Conservation (phyloP, 2,888 invertebrate genomes). For the Philonicus albiceps region DNA sequence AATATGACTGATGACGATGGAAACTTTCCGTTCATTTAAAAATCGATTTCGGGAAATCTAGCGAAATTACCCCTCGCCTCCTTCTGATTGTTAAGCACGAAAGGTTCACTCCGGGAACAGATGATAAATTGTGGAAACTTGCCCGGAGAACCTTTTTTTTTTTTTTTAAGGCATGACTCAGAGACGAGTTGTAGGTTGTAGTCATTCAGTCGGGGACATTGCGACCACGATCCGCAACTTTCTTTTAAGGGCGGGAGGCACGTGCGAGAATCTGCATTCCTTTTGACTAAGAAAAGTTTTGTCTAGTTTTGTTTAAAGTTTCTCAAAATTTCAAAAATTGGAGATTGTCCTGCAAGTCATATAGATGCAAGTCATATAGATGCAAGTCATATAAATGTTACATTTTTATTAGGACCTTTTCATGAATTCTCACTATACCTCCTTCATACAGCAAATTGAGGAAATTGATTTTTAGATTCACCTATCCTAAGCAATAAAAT, state of each 20-base stretch:
- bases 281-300: not conserved
- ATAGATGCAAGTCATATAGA: not conserved
- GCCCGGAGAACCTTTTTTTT: not conserved
- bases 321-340: not conserved
- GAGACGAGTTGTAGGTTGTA: not conserved
- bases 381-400: not conserved
- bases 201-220: not conserved
- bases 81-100: not conserved
- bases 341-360: not conserved
- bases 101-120: not conserved
- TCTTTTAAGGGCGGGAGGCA: not conserved
- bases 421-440: not conserved
- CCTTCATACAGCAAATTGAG: not conserved
- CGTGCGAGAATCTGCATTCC: not conserved
- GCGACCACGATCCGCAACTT: not conserved
- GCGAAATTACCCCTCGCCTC: not conserved
- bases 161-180: not conserved
- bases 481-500: not conserved
- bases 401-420: not conserved
- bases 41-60: not conserved
- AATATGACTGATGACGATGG: not conserved
- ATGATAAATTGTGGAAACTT: not conserved
- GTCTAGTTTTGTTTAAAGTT: not conserved
- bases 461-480: not conserved
- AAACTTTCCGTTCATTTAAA: not conserved